Base-by-base conservation (phyloP, 53 echinoderm and acorn worm genomes). In the Zoroaster sp. region DNA sequence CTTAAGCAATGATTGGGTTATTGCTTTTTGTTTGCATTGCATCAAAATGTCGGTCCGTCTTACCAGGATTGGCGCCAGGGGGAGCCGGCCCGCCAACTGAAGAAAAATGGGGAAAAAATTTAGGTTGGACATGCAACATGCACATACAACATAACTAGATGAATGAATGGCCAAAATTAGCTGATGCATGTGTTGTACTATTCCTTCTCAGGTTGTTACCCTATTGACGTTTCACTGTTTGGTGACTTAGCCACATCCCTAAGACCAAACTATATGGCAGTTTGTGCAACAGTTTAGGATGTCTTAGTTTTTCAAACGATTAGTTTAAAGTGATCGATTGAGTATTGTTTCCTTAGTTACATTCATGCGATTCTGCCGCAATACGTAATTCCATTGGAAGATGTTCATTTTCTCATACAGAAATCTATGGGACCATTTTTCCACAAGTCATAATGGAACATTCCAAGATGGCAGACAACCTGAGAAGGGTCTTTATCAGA, bases 11-110 rank as follows among this genome's bases (percentile, higher is more conserved):
- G n/a, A 14, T 32, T 74, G 11, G 21, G 63, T 63, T 46, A 13
- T 46, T 13, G 7, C 13, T 46, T 70, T 70, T 35, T 33, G 47
- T 46, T 46, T 46, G 70, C 36, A 70, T 33, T 70, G 39, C n/a
- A 36, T 36, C 36, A 79, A 74, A 79, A 79, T 79, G 79, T 37
- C 65, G 40, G 59, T 63, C 79, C 43, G 17, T 79, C 85, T 85
- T 85, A 85, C 85, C 85, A 71, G 85, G 15, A 41, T 69, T 49
- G 70, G 85, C 51, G 45, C 70, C 85, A 20, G 47, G 47, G 18
- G 85, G 71, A 35, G 85, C 51, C 28, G 85, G 71, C 85, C 85
- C 85, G 85, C 85, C 85, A 85, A 85, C 85, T 85, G 52, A 85
- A 71, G 85, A 85, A 85, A 85, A 85, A 85, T 40, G 38, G 85